Percentiles rank a stretch among this genome's conserved stretches.
Evolutionary conservation across 2,113 vertebrate genomes (phyloP).

Genomic region (Phoenicopterus ruber): DNA sequence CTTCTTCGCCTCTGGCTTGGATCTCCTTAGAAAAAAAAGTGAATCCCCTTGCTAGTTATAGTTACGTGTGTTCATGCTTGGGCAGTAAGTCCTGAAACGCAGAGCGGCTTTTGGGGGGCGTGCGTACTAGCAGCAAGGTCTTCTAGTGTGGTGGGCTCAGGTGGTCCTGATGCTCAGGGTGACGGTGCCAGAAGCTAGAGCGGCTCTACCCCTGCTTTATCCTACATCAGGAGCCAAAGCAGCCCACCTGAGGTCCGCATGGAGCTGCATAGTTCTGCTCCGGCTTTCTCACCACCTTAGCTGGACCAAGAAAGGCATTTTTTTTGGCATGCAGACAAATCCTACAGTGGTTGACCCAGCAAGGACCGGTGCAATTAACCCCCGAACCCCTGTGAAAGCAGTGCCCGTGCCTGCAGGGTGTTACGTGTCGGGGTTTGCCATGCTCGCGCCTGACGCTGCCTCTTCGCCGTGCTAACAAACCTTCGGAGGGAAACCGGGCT

Average conservation of each 20-base stretch:
- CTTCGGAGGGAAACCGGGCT: neutral
- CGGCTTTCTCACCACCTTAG: neutral
- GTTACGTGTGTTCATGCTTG: rapidly evolving
- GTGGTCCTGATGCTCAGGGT: neutral
- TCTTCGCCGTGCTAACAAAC: neutral
- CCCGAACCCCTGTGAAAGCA: neutral
- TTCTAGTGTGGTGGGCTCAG: neutral
- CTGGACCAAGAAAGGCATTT: neutral
- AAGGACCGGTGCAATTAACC: neutral
- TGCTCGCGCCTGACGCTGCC: neutral
- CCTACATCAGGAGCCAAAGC: neutral
- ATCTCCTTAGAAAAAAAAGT: neutral
- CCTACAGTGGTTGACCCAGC: neutral
- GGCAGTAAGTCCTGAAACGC: neutral
- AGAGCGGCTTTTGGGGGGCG: neutral
- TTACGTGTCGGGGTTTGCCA: neutral
- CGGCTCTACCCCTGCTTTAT: neutral
- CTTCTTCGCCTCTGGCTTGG: neutral
- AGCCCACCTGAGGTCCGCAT: neutral
- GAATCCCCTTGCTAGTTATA: too few species aligned
- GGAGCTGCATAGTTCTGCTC: neutral
- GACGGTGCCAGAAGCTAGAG: neutral
- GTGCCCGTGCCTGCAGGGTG: neutral
- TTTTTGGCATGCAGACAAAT: neutral
- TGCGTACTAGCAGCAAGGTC: neutral